These are phyloP conservation scores for Andrena camellia DNA, from an alignment of 2,888 invertebrate species.

Conservation along the genomic window DNA sequence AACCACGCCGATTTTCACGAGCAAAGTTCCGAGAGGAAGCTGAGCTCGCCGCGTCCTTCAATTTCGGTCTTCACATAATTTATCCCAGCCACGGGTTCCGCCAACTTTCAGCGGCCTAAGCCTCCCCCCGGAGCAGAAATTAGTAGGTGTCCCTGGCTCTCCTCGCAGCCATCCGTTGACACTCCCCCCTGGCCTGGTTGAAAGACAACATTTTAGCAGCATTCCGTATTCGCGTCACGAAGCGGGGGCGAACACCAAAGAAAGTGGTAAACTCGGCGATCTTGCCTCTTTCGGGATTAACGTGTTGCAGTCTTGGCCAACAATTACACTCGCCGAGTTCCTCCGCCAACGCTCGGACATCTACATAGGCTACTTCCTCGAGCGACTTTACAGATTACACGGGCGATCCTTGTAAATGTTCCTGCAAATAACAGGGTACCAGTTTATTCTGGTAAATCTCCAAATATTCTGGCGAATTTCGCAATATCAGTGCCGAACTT, in stretches of 20 bases:
- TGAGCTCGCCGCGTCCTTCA: conserved; percentile 54
- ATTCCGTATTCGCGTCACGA: conserved; percentile 64
- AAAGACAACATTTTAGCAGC: conserved; percentile 42
- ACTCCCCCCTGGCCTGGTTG: conserved; percentile 17
- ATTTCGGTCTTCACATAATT: conserved; percentile 64
- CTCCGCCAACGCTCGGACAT: conserved; percentile 19
- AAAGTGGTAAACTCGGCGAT: conserved; percentile 65
- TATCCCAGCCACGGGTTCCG: conserved; percentile 47
- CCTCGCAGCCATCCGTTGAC: conserved; percentile 50
- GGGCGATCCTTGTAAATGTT: conserved; percentile 15
- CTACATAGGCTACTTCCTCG: conserved; percentile 22
- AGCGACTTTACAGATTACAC: background rate
- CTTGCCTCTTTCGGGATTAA: conserved; percentile 69
- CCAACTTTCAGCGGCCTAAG: conserved; percentile 48
- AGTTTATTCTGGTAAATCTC: conserved; percentile 6
- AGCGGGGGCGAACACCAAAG: conserved; percentile 57
- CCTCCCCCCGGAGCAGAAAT: conserved; percentile 55
- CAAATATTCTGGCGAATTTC: conserved; percentile 9
- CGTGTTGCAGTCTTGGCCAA: conserved; percentile 58
- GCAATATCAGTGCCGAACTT: background rate
- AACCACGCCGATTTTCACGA: conserved; percentile 30
- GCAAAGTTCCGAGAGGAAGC: conserved; percentile 55
- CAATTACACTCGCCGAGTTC: conserved; percentile 49
- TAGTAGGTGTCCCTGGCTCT: conserved; percentile 53
- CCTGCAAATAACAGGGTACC: conserved; percentile 38